Conservation (phyloP, 2,797 vertebrate genomes). For the Echiichthys vipera region DNA sequence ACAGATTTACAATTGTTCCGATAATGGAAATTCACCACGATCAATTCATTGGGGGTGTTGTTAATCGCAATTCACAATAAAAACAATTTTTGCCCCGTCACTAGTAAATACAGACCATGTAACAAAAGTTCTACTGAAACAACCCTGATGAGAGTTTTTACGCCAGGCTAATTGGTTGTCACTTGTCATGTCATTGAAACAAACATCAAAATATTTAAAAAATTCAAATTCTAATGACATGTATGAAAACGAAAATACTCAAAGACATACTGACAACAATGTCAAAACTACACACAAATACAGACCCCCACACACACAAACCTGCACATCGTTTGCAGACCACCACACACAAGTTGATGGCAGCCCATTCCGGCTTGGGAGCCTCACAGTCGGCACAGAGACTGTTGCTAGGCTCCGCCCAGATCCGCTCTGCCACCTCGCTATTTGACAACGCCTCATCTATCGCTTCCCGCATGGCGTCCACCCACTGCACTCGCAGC, state of each 20-base stretch:
- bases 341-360: constrained; percentile 94
- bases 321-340: constrained; percentile 96
- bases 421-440: constrained; percentile 91
- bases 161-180: not conserved
- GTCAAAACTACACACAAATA: constrained; percentile 1
- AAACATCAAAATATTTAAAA: not conserved
- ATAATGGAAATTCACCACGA: too few relatives aligned
- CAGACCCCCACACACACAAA: constrained; percentile 38
- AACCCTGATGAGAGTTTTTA: not conserved
- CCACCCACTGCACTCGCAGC: constrained; percentile 92
- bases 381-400: constrained; percentile 90
- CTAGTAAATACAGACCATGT: not conserved
- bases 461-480: constrained; percentile 90
- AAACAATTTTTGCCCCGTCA: too few relatives aligned
- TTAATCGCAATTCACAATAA: too few relatives aligned
- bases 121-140: not conserved
- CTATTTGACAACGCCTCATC: constrained; percentile 91
- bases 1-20: too few relatives aligned
- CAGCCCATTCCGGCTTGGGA: constrained; percentile 92
- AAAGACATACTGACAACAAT: not conserved
- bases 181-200: not conserved
- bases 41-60: too few relatives aligned
- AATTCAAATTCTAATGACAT: not conserved
- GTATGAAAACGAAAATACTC: not conserved
- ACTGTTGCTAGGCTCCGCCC: constrained; percentile 88